Evolutionary conservation across 2,888 invertebrate genomes (phyloP).

Genomic region (Pterostichus madidus): DNA sequence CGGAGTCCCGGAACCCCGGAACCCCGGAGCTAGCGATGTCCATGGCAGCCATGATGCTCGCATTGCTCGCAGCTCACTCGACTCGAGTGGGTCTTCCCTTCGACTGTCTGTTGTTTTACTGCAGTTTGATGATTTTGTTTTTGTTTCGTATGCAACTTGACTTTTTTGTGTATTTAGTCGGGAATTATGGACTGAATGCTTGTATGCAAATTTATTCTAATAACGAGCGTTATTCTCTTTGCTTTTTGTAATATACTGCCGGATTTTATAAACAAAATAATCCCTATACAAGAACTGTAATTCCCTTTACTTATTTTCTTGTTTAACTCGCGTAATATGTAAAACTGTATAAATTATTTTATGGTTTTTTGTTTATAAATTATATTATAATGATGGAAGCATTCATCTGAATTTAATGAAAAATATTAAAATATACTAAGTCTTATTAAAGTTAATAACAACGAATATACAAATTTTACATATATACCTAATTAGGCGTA

Average conservation of each 20-base stretch:
- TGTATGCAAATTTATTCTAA: constrained; percentile 54
- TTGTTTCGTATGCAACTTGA: constrained; percentile 52
- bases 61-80: constrained; percentile 40
- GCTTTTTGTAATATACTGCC: constrained; percentile 39
- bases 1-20: constrained; percentile 24
- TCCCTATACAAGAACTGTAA: constrained; percentile 38
- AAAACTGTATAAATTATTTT: too few species aligned
- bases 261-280: constrained; percentile 52
- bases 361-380: too few species aligned
- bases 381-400: too few species aligned
- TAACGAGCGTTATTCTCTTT: constrained; percentile 43
- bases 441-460: too few species aligned
- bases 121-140: constrained; percentile 55
- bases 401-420: too few species aligned
- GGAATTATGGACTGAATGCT: constrained; percentile 44
- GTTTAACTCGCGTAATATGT: constrained; percentile 8
- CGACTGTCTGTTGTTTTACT: constrained; percentile 54
- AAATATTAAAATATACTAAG: too few species aligned
- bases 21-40: too few species aligned
- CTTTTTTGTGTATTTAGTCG: constrained; percentile 51
- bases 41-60: constrained; percentile 7
- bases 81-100: constrained; percentile 49
- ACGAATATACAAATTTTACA: too few species aligned
- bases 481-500: not conserved
- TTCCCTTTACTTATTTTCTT: constrained; percentile 41